These are phyloP conservation scores for Lithophane socia DNA, from an alignment of 2,888 invertebrate species.

Conservation along the genomic window DNA sequence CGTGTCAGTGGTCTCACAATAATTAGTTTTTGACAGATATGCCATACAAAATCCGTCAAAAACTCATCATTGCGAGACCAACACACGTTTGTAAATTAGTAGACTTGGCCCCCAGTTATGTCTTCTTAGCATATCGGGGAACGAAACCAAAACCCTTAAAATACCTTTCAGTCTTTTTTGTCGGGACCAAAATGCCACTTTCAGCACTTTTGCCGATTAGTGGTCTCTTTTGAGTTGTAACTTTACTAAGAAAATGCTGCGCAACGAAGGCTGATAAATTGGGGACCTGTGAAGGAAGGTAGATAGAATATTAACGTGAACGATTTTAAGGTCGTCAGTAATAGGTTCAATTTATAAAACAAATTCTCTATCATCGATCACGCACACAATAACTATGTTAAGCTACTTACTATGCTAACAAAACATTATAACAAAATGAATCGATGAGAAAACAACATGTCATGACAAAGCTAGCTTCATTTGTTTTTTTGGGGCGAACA, in stretches of 20 bases:
- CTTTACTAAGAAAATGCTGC: neutral
- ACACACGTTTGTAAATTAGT: too few relatives aligned
- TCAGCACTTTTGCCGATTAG: slow-evolving; percentile 21
- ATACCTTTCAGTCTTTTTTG: neutral
- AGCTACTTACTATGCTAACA: neutral
- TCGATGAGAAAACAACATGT: slow-evolving; percentile 12
- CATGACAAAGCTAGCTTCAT: neutral
- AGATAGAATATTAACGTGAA: slow-evolving; percentile 38
- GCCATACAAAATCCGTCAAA: too few relatives aligned
- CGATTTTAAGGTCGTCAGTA: slow-evolving; percentile 32
- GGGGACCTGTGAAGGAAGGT: slow-evolving; percentile 2
- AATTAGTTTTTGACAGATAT: too few relatives aligned
- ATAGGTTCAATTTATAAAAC: slow-evolving; percentile 34
- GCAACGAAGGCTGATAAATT: slow-evolving; percentile 34
- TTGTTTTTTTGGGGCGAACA: neutral
- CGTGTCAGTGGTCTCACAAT: too few relatives aligned
- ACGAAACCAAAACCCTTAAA: slow-evolving; percentile 11
- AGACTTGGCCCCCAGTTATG: neutral
- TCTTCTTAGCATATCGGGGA: neutral
- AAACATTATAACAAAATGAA: slow-evolving; percentile 7
- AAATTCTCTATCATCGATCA: slow-evolving; percentile 42
- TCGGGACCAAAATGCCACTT: neutral
- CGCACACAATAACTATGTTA: slow-evolving; percentile 13
- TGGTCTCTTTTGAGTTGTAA: slow-evolving; percentile 17
- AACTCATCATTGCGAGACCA: too few relatives aligned